Conservation (phyloP, 2,797 vertebrate species). For the Ambastaia sidthimunki region DNA sequence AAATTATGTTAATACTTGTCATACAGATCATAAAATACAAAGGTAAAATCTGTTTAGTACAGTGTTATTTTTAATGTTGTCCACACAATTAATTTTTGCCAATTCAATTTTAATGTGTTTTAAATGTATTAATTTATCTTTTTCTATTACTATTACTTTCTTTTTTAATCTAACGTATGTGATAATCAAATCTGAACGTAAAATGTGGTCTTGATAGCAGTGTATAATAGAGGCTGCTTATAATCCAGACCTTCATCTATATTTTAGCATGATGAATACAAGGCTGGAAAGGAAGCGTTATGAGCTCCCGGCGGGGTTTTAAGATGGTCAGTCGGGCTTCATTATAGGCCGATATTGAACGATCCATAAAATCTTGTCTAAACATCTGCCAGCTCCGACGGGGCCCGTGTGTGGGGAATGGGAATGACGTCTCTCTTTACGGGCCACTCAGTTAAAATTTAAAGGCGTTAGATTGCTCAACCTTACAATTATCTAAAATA, state of each 20-base stretch:
- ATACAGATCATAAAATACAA: neutral
- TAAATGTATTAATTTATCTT: neutral
- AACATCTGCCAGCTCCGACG: conserved; percentile 96
- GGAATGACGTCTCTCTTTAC: conserved; percentile 84
- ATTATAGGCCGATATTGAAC: conserved; percentile 94
- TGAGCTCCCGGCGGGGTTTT: conserved; percentile 90
- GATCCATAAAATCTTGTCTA: conserved; percentile 99
- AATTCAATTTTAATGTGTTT: neutral
- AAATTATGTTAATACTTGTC: neutral
- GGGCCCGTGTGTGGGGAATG: conserved; percentile 76
- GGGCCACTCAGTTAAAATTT: conserved; percentile 22
- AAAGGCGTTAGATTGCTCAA: conserved; percentile 6
- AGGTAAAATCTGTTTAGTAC: neutral
- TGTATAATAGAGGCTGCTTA: conserved; percentile 77
- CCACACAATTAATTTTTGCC: too few relatives aligned
- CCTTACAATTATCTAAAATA: neutral
- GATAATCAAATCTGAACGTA: conserved; percentile 50
- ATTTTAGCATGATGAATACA: conserved; percentile 94
- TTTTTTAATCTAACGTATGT: neutral
- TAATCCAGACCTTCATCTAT: conserved; percentile 88
- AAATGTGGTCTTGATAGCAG: conserved; percentile 72
- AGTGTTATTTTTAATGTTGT: neutral
- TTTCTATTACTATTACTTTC: neutral
- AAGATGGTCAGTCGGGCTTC: conserved; percentile 95
- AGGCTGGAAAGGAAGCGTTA: conserved; percentile 84